phyloP scores from a whole-genome alignment of 1,140 invertebrate genomes.

The Pseudomyrmex dendroicus region DNA sequence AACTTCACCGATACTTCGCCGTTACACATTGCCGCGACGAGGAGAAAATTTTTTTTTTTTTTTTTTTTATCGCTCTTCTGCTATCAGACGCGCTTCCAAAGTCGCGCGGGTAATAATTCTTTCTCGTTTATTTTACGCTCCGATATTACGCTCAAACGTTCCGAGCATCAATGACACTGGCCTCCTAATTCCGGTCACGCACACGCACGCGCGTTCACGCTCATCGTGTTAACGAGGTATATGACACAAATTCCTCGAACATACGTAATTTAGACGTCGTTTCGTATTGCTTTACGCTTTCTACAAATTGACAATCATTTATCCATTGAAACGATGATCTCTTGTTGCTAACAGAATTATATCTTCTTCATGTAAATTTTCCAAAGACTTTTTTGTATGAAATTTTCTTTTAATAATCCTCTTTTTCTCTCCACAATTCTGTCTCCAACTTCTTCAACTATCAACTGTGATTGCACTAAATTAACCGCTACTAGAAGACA shows the following conservation, averaged over 20 bases:
- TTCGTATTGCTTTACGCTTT: background rate
- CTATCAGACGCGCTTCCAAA: no score
- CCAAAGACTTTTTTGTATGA: background rate
- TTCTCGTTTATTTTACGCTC: background rate
- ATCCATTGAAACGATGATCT: background rate
- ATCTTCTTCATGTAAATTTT: background rate
- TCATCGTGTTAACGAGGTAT: background rate
- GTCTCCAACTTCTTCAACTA: background rate
- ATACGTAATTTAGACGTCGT: background rate
- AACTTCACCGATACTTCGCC: slow-evolving; percentile 21
- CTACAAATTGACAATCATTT: background rate
- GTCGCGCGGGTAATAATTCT: background rate
- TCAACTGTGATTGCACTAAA: background rate
- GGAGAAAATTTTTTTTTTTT: background rate
- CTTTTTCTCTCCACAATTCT: background rate
- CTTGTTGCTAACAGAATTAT: background rate
- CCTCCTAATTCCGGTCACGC: slow-evolving; percentile 31
- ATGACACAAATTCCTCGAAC: background rate
- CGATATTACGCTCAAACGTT: background rate
- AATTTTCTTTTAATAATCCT: background rate
- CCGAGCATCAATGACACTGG: slow-evolving; percentile 6
- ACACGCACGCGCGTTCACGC: background rate
- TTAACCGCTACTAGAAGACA: background rate
- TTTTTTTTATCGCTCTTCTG: background rate
- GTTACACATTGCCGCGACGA: slow-evolving; percentile 1